Evolutionary conservation across 2,888 invertebrate species (phyloP), one percentile per base, ranked within the genome.

Genomic region (Diabrotica balteata): DNA sequence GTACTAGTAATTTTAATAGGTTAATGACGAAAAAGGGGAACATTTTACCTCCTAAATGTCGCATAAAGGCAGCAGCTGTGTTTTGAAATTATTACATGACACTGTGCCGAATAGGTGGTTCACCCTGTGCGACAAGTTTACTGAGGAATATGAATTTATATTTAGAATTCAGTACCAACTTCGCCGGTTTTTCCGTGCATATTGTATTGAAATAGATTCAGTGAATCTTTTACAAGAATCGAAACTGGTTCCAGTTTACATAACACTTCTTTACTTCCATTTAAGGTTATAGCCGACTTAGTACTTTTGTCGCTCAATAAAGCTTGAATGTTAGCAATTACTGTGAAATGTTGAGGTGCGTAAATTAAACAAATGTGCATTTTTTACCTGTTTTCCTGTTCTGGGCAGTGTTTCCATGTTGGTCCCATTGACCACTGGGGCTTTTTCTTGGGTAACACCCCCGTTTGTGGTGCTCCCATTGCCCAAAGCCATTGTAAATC

Each of bases 381-480:
- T 11, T 17, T 67, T 68, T 84, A 88, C 88, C 86, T 88, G 87
- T 83, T 88, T 88, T 73, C 86, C 87, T 69, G 86, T 82, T 72
- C 88, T 85, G 50, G 87, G 88, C 72, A 88, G 80, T 49, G 88
- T 88, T 82, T 88, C 88, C 84, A 87, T 87, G 80, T 87, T 87
- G 71, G 86, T 87, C 72, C 88, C 88, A 78, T 87, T 87, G 73
- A 88, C 88, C 66, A 88, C 87, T 69, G 88, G 88, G 67, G 88
- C 88, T 79, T 87, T 87, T 77, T 85, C 85, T 75, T 83, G 81
- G 76, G 81, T 79, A 76, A 84, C 82, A 79, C 82, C 83, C 77
- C 84, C 84, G 72, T 84, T 84, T 46, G 80, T 80, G 75, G 84
- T 81, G 75, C 80, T 82, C 75, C 84, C 84, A 75, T 84, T 84